Percentiles rank a stretch among this genome's conserved stretches.
Conservation (phyloP, 2,888 invertebrate genomes). For the Drosophila leonis region DNA sequence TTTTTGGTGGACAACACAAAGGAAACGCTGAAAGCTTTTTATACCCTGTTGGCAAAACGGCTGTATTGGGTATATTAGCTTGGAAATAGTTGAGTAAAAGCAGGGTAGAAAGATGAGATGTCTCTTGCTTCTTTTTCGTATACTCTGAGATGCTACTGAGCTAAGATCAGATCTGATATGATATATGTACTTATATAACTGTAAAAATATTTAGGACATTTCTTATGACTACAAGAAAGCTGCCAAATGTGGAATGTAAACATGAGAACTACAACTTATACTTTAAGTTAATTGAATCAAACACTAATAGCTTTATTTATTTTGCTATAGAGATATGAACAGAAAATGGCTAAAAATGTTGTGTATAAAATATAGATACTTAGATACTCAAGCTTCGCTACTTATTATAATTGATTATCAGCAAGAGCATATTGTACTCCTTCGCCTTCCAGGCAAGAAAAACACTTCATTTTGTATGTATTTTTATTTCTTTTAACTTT, state of each 20-base stretch:
- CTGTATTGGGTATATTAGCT: slow-evolving; percentile 55
- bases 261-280: not conserved
- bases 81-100: no score
- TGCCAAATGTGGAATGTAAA: not conserved
- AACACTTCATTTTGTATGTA: slow-evolving; percentile 42
- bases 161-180: not conserved
- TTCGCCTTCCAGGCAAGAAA: slow-evolving; percentile 21
- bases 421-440: slow-evolving; percentile 24
- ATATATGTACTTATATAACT: not conserved
- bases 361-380: slow-evolving; percentile 1
- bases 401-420: slow-evolving; percentile 40
- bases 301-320: not conserved
- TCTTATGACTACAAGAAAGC: not conserved
- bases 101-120: not conserved
- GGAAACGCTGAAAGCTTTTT: slow-evolving; percentile 75
- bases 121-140: not conserved
- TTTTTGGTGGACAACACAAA: slow-evolving; percentile 69
- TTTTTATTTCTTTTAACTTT: slow-evolving; percentile 32
- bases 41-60: slow-evolving; percentile 54
- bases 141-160: not conserved
- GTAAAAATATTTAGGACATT: not conserved
- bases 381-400: slow-evolving; percentile 16
- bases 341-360: not conserved
- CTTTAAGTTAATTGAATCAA: not conserved
- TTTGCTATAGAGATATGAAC: not conserved